These are phyloP conservation scores for Falco concolor DNA, from an alignment of 2,797 vertebrate genomes.

Conservation along the genomic window DNA sequence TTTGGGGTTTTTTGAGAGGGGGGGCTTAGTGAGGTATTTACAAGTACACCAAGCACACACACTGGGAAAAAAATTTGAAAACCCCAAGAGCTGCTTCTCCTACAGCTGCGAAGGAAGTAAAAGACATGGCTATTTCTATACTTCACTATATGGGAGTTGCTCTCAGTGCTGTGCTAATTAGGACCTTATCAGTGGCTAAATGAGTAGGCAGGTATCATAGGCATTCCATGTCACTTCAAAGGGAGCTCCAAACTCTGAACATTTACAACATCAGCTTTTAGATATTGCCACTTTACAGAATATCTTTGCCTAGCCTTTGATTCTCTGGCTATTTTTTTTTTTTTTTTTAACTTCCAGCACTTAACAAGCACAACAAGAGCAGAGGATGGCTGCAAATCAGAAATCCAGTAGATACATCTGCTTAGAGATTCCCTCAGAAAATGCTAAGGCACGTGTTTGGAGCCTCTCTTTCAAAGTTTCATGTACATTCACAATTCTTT, in stretches of 20 bases:
- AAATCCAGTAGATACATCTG: not conserved
- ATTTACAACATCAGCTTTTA: constrained; percentile 19
- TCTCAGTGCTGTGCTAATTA: constrained; percentile 38
- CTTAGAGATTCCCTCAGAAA: not conserved
- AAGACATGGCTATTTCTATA: not conserved
- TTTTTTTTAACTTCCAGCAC: not conserved
- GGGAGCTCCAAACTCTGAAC: constrained; percentile 1
- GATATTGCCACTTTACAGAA: constrained; percentile 15
- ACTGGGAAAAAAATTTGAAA: not conserved
- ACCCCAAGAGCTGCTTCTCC: not conserved
- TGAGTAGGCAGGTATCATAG: constrained; percentile 24
- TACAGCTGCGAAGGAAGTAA: not conserved
- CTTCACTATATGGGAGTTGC: not conserved
- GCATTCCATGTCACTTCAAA: constrained; percentile 51
- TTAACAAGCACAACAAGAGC: not conserved
- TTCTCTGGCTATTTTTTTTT: not conserved
- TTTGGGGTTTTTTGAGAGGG: not conserved
- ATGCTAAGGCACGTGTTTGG: not conserved
- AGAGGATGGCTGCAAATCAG: not conserved
- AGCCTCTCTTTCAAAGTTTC: not conserved
- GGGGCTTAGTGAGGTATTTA: not conserved
- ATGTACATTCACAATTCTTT: not conserved
- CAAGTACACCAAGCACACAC: not conserved
- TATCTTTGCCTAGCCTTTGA: constrained; percentile 25
- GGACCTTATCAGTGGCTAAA: constrained; percentile 48